These are phyloP conservation scores for Ectemnius cavifrons DNA, from an alignment of 2,888 invertebrate genomes.

Conservation along the genomic window DNA sequence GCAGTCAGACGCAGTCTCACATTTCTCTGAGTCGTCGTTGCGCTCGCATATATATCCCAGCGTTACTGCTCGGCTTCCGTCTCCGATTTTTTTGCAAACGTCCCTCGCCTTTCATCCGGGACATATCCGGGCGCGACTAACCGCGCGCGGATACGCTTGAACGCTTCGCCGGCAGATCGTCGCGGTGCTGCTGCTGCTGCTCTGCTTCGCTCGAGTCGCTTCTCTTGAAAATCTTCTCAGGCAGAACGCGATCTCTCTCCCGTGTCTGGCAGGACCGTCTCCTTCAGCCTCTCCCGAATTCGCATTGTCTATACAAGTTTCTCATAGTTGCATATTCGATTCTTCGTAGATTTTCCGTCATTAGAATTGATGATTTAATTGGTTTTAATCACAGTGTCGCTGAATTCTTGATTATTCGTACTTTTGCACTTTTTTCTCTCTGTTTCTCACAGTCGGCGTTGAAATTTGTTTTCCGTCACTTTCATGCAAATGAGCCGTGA, in stretches of 20 bases:
- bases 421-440: too few species aligned
- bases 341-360: too few species aligned
- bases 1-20: not conserved
- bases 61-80: not conserved
- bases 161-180: constrained; percentile 6
- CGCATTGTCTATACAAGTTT: not conserved
- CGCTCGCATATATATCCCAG: not conserved
- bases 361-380: too few species aligned
- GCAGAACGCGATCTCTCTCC: not conserved
- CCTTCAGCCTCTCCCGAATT: not conserved
- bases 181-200: not conserved
- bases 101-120: constrained; percentile 6
- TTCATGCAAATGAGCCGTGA: too few species aligned
- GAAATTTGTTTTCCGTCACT: too few species aligned
- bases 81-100: not conserved
- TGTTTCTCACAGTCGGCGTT: too few species aligned
- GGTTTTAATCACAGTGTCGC: too few species aligned
- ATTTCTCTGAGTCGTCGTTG: not conserved
- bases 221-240: not conserved
- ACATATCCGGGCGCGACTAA: not conserved
- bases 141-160: constrained; percentile 10
- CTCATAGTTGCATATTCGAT: not conserved
- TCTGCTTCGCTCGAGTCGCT: constrained; percentile 1
- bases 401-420: too few species aligned
- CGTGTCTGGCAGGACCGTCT: too few species aligned